Conservation (phyloP, 1,140 invertebrate genomes). For the Solenopsis invicta region DNA sequence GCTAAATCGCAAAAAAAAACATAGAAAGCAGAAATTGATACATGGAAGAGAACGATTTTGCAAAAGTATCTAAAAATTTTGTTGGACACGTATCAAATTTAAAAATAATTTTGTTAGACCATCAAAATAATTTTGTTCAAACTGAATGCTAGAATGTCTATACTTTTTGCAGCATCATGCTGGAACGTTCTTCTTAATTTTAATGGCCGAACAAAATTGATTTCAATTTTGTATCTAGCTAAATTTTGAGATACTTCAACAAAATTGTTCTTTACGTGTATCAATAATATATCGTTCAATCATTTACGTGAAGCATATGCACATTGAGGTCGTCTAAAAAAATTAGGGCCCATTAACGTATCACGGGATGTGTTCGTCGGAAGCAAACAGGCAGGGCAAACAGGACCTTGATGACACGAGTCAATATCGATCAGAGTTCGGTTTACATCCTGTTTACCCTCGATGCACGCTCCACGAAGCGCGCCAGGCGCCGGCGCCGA, state of each 20-base stretch:
- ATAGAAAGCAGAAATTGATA: neutral
- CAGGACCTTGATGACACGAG: slow-evolving; percentile 56
- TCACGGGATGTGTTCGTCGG: neutral
- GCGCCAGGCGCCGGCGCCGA: slow-evolving; percentile 19
- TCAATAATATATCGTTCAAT: neutral
- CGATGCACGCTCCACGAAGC: slow-evolving; percentile 40
- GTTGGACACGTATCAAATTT: too few relatives aligned
- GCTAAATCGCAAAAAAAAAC: neutral
- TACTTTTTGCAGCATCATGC: too few relatives aligned
- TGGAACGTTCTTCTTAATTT: too few relatives aligned
- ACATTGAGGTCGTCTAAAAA: neutral
- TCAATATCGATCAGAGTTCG: slow-evolving; percentile 60
- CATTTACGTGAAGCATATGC: neutral
- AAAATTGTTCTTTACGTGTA: too few relatives aligned
- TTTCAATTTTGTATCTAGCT: too few relatives aligned
- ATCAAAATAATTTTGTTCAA: too few relatives aligned
- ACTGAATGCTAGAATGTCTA: too few relatives aligned
- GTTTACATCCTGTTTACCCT: slow-evolving; percentile 59
- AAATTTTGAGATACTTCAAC: too few relatives aligned
- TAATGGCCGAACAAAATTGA: too few relatives aligned
- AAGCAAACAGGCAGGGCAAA: slow-evolving; percentile 35
- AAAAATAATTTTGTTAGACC: too few relatives aligned
- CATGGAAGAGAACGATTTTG: too few relatives aligned
- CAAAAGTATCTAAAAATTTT: too few relatives aligned
- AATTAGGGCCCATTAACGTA: neutral